These are phyloP conservation scores for Varecia variegata DNA, from an alignment of 2,797 vertebrate genomes.

Conservation along the genomic window DNA sequence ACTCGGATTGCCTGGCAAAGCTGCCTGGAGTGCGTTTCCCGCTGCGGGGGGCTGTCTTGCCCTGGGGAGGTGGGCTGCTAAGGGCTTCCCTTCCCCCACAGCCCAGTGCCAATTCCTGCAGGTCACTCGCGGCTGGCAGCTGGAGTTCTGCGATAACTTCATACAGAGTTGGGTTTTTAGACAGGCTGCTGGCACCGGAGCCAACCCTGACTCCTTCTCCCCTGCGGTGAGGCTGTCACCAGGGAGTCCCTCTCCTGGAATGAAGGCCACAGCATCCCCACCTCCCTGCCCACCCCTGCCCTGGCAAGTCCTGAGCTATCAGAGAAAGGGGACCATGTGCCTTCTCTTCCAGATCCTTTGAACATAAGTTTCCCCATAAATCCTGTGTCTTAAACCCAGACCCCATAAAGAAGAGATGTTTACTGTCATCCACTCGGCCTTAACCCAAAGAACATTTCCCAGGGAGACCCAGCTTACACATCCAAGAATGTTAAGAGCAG, in stretches of 20 bases:
- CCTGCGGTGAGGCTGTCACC: rapidly evolving
- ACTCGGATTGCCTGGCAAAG: background rate
- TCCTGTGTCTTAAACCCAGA: background rate
- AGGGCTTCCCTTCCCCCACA: rapidly evolving
- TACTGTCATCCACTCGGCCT: background rate
- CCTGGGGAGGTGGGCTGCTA: background rate
- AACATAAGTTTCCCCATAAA: background rate
- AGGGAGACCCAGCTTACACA: background rate
- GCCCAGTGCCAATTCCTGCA: background rate
- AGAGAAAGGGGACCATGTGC: background rate
- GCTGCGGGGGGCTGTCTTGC: background rate
- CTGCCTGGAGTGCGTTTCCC: background rate
- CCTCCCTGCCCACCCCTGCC: too few relatives aligned
- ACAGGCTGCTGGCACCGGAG: background rate
- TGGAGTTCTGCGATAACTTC: background rate
- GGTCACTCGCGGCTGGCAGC: background rate
- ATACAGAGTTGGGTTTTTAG: background rate
- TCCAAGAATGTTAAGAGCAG: background rate
- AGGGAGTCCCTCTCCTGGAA: background rate
- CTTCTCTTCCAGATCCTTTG: background rate
- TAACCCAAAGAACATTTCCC: background rate
- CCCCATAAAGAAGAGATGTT: background rate
- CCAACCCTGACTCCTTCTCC: background rate
- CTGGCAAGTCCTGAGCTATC: background rate
- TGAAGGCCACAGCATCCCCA: rapidly evolving